Conservation (phyloP, 2,888 invertebrate genomes). For the Drosophila kambysellisi region DNA sequence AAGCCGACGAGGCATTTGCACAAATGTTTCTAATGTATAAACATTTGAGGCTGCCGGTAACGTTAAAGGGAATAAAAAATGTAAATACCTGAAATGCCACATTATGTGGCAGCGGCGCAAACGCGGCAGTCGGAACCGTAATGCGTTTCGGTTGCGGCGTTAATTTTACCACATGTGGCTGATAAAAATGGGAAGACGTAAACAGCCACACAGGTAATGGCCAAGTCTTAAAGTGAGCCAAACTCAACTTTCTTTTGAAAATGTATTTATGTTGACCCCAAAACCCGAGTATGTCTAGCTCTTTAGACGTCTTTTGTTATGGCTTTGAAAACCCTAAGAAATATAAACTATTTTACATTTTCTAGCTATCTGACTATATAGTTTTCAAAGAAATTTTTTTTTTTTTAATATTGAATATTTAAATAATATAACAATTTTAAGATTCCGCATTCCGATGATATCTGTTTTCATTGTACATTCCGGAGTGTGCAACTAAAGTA, state of each 20-base stretch:
- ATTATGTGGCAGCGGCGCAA: constrained; percentile 32
- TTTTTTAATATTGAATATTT: no score
- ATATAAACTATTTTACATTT: not conserved
- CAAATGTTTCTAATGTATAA: constrained; percentile 79
- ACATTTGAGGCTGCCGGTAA: constrained; percentile 61
- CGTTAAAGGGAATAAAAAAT: constrained; percentile 58
- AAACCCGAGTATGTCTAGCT: not conserved
- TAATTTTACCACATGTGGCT: constrained; percentile 73
- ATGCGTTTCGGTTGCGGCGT: constrained; percentile 58
- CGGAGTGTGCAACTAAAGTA: constrained; percentile 1
- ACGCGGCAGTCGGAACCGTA: constrained; percentile 45
- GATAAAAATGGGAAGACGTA: constrained; percentile 17
- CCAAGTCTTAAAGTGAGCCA: constrained; percentile 22
- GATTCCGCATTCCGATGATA: no score
- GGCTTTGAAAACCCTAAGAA: not conserved
- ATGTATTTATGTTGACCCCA: not conserved
- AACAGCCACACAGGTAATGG: constrained; percentile 32
- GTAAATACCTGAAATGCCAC: constrained; percentile 42
- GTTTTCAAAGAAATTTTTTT: no score
- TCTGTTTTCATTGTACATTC: constrained; percentile 11
- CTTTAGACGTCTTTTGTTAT: not conserved
- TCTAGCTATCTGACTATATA: not conserved
- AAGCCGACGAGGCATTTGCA: constrained; percentile 45
- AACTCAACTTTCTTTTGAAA: not conserved
- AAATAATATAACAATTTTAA: no score